Percentiles rank a stretch among this genome's conserved stretches.
These are phyloP conservation scores for Volucella bombylans DNA, from an alignment of 2,888 invertebrate species.

Conservation along the genomic window DNA sequence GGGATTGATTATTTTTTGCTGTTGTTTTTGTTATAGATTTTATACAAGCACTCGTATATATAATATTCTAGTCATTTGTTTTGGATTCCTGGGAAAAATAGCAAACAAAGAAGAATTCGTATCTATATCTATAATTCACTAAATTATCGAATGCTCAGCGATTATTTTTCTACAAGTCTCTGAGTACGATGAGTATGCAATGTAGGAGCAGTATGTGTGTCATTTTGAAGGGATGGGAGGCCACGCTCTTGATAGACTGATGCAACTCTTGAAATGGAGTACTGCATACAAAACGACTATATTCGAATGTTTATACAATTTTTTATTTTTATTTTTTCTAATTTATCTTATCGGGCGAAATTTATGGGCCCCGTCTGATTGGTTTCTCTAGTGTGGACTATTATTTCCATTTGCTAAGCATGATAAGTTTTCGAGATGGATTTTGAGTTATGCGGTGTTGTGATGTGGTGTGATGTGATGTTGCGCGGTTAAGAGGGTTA, in stretches of 20 bases:
- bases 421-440: constrained; percentile 47
- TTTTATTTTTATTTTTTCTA: constrained; percentile 2
- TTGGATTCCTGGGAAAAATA: constrained; percentile 38
- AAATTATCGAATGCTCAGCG: background rate
- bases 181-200: background rate
- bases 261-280: constrained; percentile 19
- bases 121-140: constrained; percentile 36
- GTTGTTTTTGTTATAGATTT: too few species aligned
- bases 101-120: constrained; percentile 18
- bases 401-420: background rate
- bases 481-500: constrained; percentile 54
- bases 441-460: constrained; percentile 47
- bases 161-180: too few species aligned
- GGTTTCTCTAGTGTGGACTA: constrained; percentile 19
- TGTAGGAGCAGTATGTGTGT: constrained; percentile 22
- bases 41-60: too few species aligned
- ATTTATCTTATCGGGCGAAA: constrained; percentile 61
- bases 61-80: constrained; percentile 37
- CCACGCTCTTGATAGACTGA: constrained; percentile 30
- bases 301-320: constrained; percentile 48
- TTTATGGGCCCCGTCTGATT: constrained; percentile 62
- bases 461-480: constrained; percentile 8
- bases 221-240: constrained; percentile 36
- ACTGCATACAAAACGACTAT: constrained; percentile 25
- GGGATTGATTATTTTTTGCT: background rate